A percentile compares a stretch with the other conserved stretches of the same genome.
phyloP scores from a whole-genome alignment of 2,113 vertebrate species.

The Leptobrachium leishanense region DNA sequence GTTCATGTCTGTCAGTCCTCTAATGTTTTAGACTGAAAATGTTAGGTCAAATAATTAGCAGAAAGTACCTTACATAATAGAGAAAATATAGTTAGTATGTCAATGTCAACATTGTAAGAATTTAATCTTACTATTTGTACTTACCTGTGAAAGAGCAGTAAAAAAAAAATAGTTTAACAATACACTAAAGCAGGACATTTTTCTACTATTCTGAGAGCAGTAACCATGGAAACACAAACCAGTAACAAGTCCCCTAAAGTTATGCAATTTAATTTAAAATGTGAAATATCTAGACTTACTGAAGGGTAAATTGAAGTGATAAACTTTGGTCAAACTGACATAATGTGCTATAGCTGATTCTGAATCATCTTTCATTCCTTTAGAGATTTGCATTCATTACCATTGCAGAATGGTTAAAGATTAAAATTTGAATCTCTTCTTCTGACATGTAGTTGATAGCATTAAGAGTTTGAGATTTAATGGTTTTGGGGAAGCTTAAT shows the following conservation, averaged over 20 bases:
- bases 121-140: conserved; percentile 9
- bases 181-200: not conserved
- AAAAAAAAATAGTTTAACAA: conserved; percentile 17
- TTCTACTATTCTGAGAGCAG: not conserved
- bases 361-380: conserved; percentile 57
- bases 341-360: conserved; percentile 51
- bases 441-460: conserved; percentile 59
- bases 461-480: conserved; percentile 61
- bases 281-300: conserved; percentile 41
- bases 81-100: not conserved
- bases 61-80: conserved; percentile 6
- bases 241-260: conserved; percentile 3
- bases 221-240: not conserved
- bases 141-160: conserved; percentile 20
- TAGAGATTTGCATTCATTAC: conserved; percentile 63
- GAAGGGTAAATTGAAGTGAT: conserved; percentile 52
- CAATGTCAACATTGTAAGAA: conserved; percentile 11
- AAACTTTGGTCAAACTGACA: conserved; percentile 51
- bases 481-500: conserved; percentile 58
- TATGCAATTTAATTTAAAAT: conserved; percentile 29
- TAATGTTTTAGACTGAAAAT: conserved; percentile 15
- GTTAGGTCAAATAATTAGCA: conserved; percentile 8
- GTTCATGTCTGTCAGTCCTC: not conserved
- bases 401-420: conserved; percentile 58
- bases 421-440: conserved; percentile 60